Conservation (phyloP, 2,113 vertebrate genomes). For the Cyprinodon brontotheroides region DNA sequence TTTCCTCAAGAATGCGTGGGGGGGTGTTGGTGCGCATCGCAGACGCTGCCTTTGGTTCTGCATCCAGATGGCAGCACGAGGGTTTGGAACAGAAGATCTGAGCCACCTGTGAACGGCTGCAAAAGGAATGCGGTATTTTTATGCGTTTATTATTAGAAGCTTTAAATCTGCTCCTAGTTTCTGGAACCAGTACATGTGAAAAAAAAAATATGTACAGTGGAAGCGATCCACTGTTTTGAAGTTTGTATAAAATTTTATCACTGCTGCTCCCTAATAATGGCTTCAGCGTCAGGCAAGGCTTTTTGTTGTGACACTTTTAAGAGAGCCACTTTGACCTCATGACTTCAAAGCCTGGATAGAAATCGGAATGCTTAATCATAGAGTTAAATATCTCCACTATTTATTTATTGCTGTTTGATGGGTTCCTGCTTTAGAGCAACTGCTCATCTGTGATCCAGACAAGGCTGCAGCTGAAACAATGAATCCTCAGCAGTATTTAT, state of each 20-base stretch:
- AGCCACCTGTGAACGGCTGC: constrained; percentile 59
- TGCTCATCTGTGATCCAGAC: constrained; percentile 10
- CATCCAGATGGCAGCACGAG: constrained; percentile 67
- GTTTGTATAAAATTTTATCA: background rate
- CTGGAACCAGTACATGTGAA: background rate
- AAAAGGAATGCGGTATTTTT: constrained; percentile 22
- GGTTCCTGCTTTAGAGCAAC: constrained; percentile 4
- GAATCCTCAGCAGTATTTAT: constrained; percentile 3
- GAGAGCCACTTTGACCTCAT: constrained; percentile 21
- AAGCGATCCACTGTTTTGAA: background rate
- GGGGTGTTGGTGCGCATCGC: constrained; percentile 12
- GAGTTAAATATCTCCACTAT: constrained; percentile 24
- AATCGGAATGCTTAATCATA: constrained; percentile 6
- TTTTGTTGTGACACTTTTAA: constrained; percentile 7
- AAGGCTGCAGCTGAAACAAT: constrained; percentile 1
- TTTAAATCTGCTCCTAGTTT: constrained; percentile 16
- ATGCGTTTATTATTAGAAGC: constrained; percentile 12
- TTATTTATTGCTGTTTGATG: constrained; percentile 1
- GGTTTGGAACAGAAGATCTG: constrained; percentile 51
- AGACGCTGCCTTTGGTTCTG: constrained; percentile 56
- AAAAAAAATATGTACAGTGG: background rate
- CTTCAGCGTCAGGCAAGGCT: background rate
- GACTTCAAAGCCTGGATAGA: constrained; percentile 24
- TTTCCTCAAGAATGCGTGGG: constrained; percentile 24
- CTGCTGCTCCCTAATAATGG: background rate